Percentiles rank a stretch among this genome's conserved stretches.
These are phyloP conservation scores for Spea hammondii DNA, from an alignment of 2,797 vertebrate genomes.

Conservation along the genomic window DNA sequence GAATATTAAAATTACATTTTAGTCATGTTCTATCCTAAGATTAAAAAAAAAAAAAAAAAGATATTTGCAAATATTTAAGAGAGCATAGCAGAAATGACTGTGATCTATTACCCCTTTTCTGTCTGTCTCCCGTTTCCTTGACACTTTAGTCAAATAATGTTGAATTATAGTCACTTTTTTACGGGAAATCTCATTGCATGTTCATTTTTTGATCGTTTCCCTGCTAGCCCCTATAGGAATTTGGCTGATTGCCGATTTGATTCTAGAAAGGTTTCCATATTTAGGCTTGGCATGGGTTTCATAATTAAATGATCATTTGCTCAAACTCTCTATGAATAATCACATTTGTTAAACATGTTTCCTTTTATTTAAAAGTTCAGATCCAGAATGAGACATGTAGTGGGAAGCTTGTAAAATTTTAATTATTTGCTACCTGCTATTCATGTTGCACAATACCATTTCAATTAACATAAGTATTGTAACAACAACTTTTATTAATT, in stretches of 20 bases:
- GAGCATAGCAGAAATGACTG: slow-evolving; percentile 65
- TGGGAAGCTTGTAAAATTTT: slow-evolving; percentile 6
- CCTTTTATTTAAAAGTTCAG: slow-evolving; percentile 57
- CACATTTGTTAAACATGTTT: slow-evolving; percentile 57
- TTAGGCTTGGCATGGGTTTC: slow-evolving; percentile 47
- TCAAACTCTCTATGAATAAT: slow-evolving; percentile 51
- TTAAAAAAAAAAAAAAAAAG: background rate
- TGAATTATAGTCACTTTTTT: slow-evolving; percentile 70
- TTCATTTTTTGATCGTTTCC: slow-evolving; percentile 70
- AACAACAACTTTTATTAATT: slow-evolving; percentile 5
- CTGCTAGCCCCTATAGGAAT: slow-evolving; percentile 65
- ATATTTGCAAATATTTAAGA: slow-evolving; percentile 69
- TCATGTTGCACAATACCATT: background rate
- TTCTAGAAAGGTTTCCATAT: slow-evolving; percentile 62
- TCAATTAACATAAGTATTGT: slow-evolving; percentile 13
- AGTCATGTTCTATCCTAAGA: background rate
- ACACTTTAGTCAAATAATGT: slow-evolving; percentile 73
- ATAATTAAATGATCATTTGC: slow-evolving; percentile 63
- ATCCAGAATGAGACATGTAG: background rate
- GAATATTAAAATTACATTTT: background rate
- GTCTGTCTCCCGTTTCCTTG: slow-evolving; percentile 68
- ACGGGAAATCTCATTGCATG: slow-evolving; percentile 71
- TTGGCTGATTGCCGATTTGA: slow-evolving; percentile 56
- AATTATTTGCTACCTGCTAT: slow-evolving; percentile 7
- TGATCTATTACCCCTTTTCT: slow-evolving; percentile 68